Base-by-base conservation (phyloP, 2,888 invertebrate genomes). In the Mythimna loreyi region DNA sequence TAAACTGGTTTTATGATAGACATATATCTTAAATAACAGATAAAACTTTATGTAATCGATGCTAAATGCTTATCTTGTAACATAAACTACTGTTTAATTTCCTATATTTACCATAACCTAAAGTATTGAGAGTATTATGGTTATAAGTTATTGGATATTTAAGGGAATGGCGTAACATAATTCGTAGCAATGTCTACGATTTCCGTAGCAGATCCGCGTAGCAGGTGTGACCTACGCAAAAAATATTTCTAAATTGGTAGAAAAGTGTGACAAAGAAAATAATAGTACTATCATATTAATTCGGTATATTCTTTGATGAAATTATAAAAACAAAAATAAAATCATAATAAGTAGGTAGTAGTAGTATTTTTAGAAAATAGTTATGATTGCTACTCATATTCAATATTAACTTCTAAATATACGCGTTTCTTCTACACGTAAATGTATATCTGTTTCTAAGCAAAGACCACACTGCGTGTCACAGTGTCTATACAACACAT, bases 1-100 rank as follows among this genome's bases (percentile, higher is more conserved):
- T 36, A 63, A 74, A 78, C 62, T 57, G 21, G 53, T 78, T 80
- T 66, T 76, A 66, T 64, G 40, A 80, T 45, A 56, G 49, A 66
- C 60, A 66, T 80, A 28, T 66, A 63, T 61, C 49, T 50, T 47
- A n/a, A n/a, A 65, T 49, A 56, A n/a, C 9, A 63, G 30, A 77
- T 75, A 75, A 75, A 67, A 50, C 40, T 57, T 70, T 70, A 75
- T 68, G 49, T 75, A 75, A 78, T 80, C 65, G 49, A 57, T 66
- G 60, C 65, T 80, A 71, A 80, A 71, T 64, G 36, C 40, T 30
- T 70, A 75, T 66, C 62, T 60, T 28, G 40, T 70, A 71, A 53
- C 50, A 52, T 68, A 56, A 45, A 61, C 33, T 49, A 62, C 43
- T 40, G 28, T 45, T 68, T 66, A 45, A 40, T 49, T 67, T 50